Evolutionary conservation across 2,888 invertebrate species (phyloP).

Genomic region (Marronus borbonicus): DNA sequence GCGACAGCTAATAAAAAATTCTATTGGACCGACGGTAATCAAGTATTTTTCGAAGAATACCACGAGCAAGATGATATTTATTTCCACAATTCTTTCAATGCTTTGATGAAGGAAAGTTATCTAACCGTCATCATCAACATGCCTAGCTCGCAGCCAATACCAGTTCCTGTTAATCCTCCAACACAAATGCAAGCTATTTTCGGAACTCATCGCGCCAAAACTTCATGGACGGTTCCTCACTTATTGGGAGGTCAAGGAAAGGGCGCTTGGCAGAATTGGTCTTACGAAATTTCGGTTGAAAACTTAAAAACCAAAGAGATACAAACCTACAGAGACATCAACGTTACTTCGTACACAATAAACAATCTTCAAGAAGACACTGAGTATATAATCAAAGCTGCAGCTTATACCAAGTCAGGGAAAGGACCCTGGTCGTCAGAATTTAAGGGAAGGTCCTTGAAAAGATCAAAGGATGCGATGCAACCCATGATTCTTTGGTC

Average conservation of each 20-base stretch:
- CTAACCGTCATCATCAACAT: slow-evolving; percentile 73
- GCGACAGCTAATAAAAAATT: slow-evolving; percentile 84
- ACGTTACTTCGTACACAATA: slow-evolving; percentile 77
- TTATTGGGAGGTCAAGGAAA: slow-evolving; percentile 81
- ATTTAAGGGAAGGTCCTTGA: slow-evolving; percentile 82
- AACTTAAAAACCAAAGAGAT: slow-evolving; percentile 71
- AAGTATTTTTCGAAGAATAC: slow-evolving; percentile 86
- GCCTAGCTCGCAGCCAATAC: slow-evolving; percentile 83
- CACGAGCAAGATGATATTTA: slow-evolving; percentile 78
- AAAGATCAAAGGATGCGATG: slow-evolving; percentile 71
- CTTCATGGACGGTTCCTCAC: slow-evolving; percentile 88
- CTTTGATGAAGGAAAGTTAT: slow-evolving; percentile 67
- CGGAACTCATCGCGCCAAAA: slow-evolving; percentile 82
- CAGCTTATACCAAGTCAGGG: slow-evolving; percentile 84
- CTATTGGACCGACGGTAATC: slow-evolving; percentile 89
- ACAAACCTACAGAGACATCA: slow-evolving; percentile 71
- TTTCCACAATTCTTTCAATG: slow-evolving; percentile 84
- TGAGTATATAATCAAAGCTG: slow-evolving; percentile 84
- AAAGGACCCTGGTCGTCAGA: slow-evolving; percentile 86
- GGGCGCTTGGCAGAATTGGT: slow-evolving; percentile 83
- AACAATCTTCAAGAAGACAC: slow-evolving; percentile 82
- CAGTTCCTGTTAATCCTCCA: slow-evolving; percentile 86
- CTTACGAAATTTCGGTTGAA: slow-evolving; percentile 82
- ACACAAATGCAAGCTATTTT: slow-evolving; percentile 86
- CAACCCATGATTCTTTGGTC: slow-evolving; percentile 83